phyloP scores from a whole-genome alignment of 2,888 invertebrate genomes.

The Eupithecia subumbrata region DNA sequence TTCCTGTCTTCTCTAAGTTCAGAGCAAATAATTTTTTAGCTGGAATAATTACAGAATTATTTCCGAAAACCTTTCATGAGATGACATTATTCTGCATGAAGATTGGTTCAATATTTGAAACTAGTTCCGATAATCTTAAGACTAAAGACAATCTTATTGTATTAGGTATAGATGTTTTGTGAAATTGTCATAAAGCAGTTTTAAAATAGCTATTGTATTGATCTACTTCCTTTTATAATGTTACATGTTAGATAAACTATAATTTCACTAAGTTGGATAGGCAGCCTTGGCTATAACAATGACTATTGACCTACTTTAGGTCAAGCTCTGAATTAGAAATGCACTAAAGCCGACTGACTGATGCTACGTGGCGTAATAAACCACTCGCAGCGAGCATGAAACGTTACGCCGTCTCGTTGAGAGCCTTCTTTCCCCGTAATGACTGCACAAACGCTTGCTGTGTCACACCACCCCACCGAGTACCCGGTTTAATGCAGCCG shows the following conservation, averaged over 20 bases:
- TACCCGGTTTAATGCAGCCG: too few species aligned
- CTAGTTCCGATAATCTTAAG: neutral
- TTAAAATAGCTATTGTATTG: neutral
- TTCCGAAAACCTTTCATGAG: too few species aligned
- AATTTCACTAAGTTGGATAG: neutral
- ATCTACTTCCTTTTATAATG: neutral
- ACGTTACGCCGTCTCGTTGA: too few species aligned
- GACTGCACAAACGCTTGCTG: too few species aligned
- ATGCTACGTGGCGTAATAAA: neutral
- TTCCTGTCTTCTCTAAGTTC: too few species aligned
- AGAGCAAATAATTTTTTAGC: too few species aligned
- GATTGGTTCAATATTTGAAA: too few species aligned
- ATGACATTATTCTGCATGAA: too few species aligned
- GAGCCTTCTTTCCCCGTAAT: too few species aligned
- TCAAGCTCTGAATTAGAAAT: constrained; percentile 4
- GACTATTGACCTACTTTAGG: constrained; percentile 18
- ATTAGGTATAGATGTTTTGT: neutral
- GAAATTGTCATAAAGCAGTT: neutral
- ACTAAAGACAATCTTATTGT: neutral
- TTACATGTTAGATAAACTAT: constrained; percentile 36
- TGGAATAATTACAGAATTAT: too few species aligned
- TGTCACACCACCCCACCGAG: too few species aligned
- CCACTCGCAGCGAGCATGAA: neutral
- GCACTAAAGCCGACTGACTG: neutral
- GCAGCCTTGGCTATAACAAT: neutral